Evolutionary conservation across 2,113 vertebrate genomes (phyloP), one percentile per base, ranked within the genome.

Genomic region (Albula glossodonta): DNA sequence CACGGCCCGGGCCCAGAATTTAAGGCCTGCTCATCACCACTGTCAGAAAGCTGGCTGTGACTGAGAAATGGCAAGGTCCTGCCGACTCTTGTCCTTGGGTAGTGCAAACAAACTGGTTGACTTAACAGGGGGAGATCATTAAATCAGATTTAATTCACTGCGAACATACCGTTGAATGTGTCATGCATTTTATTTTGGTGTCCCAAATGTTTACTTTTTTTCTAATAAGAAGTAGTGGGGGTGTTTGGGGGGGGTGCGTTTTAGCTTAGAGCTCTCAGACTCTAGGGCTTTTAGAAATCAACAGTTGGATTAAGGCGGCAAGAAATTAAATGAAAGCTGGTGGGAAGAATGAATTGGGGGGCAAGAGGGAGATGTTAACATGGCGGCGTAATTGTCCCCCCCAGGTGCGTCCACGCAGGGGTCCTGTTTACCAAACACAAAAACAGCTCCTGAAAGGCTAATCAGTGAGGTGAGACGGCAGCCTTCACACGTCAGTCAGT

Each of bases 401-500:
- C 53, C 81, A 86, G 83, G 86, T 86, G 87, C 81, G 83, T 57
- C 82, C 50, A 56, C 80, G 56, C 84, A 41, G 80, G 80, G 84
- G 77, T 87, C 80, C 82, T 78, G 56, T 90, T 90, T 89, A 88
- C 89, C 86, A 89, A 41, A 89, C 87, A 90, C 74, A 82, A 80
- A 83, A 84, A 86, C 85, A 63, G 85, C 87, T 53, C 48, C 31
- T n/a, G 77, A 85, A 78, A 87, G 49, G n/a, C 87, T 86, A 80
- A 63, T 85, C 88, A 86, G 82, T 82, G 87, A 91, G 85, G 89
- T 88, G 90, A 90, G 85, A 89, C 87, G n/a, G 85, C 83, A 77
- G 85, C 85, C 84, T 91, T 87, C 86, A 89, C 80, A 85, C 89
- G 90, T 87, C 91, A 92, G 80, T 92, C 91, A 90, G 63, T 48